Conservation (phyloP, 2,888 invertebrate species). For the Brenthis daphne region DNA sequence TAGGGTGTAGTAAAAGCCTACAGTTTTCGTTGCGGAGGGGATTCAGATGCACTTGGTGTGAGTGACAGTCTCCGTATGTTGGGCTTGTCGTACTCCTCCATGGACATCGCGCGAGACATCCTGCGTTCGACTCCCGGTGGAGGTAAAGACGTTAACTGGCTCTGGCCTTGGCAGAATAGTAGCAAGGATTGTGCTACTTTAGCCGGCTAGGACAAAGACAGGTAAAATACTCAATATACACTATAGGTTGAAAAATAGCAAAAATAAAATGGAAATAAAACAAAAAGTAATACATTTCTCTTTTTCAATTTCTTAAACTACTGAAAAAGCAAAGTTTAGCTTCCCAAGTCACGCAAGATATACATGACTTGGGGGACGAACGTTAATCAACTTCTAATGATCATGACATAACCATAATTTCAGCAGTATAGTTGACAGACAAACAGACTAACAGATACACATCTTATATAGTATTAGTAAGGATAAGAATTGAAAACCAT, state of each 20-base stretch:
- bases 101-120: constrained; percentile 87
- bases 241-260: not conserved
- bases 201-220: constrained; percentile 85
- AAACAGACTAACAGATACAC: no score
- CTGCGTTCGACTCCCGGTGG: constrained; percentile 90
- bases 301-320: no score
- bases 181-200: constrained; percentile 93
- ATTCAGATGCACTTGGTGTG: constrained; percentile 68
- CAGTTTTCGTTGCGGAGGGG: constrained; percentile 65
- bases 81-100: constrained; percentile 92
- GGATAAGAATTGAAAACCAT: no score
- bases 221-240: not conserved
- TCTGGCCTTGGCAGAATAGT: constrained; percentile 94
- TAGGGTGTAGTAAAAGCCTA: constrained; percentile 43
- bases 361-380: no score
- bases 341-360: no score
- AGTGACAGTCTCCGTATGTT: constrained; percentile 89
- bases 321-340: no score
- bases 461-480: no score
- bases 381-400: no score
- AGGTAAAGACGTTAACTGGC: constrained; percentile 89
- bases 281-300: no score
- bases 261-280: no score
- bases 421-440: no score
- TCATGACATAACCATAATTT: no score